phyloP scores from a whole-genome alignment of 2,888 invertebrate species.

The Lycocerus yunnanus region DNA sequence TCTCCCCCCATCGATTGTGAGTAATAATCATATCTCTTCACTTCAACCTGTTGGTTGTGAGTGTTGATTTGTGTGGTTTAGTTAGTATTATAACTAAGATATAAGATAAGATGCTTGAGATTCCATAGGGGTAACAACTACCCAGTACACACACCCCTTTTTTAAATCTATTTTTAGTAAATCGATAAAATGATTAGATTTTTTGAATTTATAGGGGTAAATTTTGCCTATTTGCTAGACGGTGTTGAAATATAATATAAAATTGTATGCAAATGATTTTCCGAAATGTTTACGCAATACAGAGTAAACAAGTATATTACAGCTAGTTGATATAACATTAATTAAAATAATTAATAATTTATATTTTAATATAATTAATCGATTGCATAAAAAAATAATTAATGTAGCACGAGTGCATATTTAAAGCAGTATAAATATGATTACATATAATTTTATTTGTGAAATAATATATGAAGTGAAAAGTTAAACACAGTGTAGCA shows the following conservation, averaged over 20 bases:
- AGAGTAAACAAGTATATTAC: not conserved
- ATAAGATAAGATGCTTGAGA: no score
- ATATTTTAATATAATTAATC: not conserved
- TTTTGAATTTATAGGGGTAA: not conserved
- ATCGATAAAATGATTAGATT: no score
- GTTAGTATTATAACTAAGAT: no score
- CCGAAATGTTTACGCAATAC: not conserved
- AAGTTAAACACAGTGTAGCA: not conserved
- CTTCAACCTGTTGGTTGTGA: no score
- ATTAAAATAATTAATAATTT: not conserved
- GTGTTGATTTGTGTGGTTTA: no score
- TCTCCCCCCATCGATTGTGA: no score
- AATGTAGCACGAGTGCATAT: not conserved
- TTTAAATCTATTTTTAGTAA: no score
- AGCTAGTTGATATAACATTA: not conserved
- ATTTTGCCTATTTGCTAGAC: no score
- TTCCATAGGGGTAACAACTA: no score
- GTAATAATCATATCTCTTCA: no score
- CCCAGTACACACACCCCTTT: no score
- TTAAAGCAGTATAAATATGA: not conserved
- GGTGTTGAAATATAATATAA: no score
- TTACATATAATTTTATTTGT: not conserved
- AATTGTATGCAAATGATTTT: not conserved
- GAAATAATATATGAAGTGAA: not conserved
- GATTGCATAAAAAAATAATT: not conserved